Base-by-base conservation (phyloP, 2,113 vertebrate genomes). In the Aptenodytes forsteri region DNA sequence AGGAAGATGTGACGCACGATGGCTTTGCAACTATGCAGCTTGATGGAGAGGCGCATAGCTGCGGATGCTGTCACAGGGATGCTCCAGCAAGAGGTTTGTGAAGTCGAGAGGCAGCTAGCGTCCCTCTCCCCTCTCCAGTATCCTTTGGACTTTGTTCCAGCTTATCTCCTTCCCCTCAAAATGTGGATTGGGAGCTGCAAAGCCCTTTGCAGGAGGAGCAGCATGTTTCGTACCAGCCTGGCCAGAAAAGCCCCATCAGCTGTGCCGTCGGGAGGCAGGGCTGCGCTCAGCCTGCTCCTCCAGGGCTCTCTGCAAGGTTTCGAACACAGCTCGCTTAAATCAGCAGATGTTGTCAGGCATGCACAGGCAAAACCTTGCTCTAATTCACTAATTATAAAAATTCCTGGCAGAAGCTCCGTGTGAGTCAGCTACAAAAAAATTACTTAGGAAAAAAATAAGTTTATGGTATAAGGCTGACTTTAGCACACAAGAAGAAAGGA, bases 391-490 rank as follows among this genome's bases (percentile, higher is more conserved):
- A 98, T 98, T 98, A 97, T 88, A 97, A 97, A 98, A 93, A 97
- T 98, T 98, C 97, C 97, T 98, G 98, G 98, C 98, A 97, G 95
- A 73, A 94, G 65, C 89, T 89, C 56, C 2, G 0, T 52, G 84
- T 98, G 98, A 98, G 97, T 98, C 98, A 98, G 96, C 97, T 97
- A 87, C 95, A 83, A 56, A 97, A 97, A 96, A 97, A 93, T 96
- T 82, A 97, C 82, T 96, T 91, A 76, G 67, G 52, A 34, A 62
- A 86, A 78, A 84, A 71, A 90, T 34, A 78, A 87, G 81, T 97
- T 94, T 92, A 88, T 87, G 90, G 84, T 95, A 22, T 49, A 69
- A 94, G 86, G 67, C 89, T 97, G 97, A 94, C 73, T 97, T 91
- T 21, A 98, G 95, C 82, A n/a, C 58, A 81, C 71, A 71, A 76